These are phyloP conservation scores for Austrolebias charrua DNA, from an alignment of 2,797 vertebrate species.

Conservation along the genomic window DNA sequence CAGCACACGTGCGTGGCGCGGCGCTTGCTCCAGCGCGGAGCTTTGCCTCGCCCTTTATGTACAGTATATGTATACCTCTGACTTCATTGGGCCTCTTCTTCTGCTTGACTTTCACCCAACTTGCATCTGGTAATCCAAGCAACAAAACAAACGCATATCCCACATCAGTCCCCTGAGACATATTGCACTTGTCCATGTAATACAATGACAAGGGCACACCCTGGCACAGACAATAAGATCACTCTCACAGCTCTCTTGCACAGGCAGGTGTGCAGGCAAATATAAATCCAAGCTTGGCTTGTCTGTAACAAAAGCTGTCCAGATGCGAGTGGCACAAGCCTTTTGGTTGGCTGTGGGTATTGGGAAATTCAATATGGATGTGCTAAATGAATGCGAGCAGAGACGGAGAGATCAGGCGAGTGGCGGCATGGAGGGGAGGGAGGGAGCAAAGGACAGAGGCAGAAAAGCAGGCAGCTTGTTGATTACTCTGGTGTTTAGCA, in stretches of 20 bases:
- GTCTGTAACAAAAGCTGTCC: slow-evolving; percentile 64
- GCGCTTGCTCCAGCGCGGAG: too few relatives aligned
- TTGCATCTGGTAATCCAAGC: slow-evolving; percentile 11
- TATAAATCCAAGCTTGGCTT: slow-evolving; percentile 56
- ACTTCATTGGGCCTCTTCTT: too few relatives aligned
- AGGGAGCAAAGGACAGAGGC: slow-evolving; percentile 45
- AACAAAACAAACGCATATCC: slow-evolving; percentile 12
- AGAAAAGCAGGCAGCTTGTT: slow-evolving; percentile 69
- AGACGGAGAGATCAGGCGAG: slow-evolving; percentile 34
- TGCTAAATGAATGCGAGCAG: slow-evolving; percentile 63
- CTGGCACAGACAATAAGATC: slow-evolving; percentile 7
- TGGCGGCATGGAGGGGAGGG: slow-evolving; percentile 5
- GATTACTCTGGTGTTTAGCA: slow-evolving; percentile 79
- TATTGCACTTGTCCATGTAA: slow-evolving; percentile 49
- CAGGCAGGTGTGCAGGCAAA: slow-evolving; percentile 39
- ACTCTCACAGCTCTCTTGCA: slow-evolving; percentile 17
- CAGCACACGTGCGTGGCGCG: too few relatives aligned
- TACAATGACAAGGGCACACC: slow-evolving; percentile 30
- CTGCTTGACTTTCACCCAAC: not conserved
- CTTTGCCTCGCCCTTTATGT: too few relatives aligned
- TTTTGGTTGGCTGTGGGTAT: slow-evolving; percentile 53
- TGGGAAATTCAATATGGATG: slow-evolving; percentile 74
- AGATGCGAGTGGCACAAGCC: slow-evolving; percentile 48
- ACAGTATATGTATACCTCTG: too few relatives aligned
- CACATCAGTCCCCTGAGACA: slow-evolving; percentile 47